Base-by-base conservation (phyloP, 2,888 invertebrate genomes). In the Ptychoptera contaminata region DNA sequence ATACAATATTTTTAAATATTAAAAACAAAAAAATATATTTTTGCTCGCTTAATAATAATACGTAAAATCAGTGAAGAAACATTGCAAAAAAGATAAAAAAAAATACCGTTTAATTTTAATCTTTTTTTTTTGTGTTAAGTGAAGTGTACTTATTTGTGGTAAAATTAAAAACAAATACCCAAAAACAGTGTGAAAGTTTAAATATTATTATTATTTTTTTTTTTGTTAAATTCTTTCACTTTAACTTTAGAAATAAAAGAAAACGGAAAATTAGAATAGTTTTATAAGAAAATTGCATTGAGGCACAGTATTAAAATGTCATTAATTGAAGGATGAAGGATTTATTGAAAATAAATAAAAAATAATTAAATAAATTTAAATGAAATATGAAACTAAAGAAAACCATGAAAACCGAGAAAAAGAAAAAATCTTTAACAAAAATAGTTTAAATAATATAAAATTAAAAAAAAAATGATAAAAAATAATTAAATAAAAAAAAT, bases 341-440 rank as follows among this genome's bases (percentile, higher is more conserved):
- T 48, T 43, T 43, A 42, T 52, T 39, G 15, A 16, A 14, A 36
- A 36, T 36, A 29, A 34, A 36, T 23, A 34, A 16, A n/a, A 15
- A 16, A 41, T 32, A 15, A 40, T 29, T 12, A 31, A 31, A 34
- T 14, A n/a, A 12, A 7, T 48, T 50, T 50, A 50, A 51, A 52
- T 38, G 14, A 37, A 15, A 15, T n/a, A n/a, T 10, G 10, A 16
- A 37, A 12, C 10, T 10, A 37, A 12, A 12, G 11, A 12, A n/a
- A 15, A 11, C 8, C 12, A 48, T 47, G 51, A 49, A 49, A 48
- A 63, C 62, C 65, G 65, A 56, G 61, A 60, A 61, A 63, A 64
- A 63, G 64, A 65, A 65, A 65, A 65, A 65, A 65, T 65, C 23
- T 23, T 23, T 23, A 23, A 23, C 23, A 23, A 23, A 23, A 23